These are phyloP conservation scores for Oreochromis mossambicus DNA, from an alignment of 2,797 vertebrate species.

Conservation along the genomic window DNA sequence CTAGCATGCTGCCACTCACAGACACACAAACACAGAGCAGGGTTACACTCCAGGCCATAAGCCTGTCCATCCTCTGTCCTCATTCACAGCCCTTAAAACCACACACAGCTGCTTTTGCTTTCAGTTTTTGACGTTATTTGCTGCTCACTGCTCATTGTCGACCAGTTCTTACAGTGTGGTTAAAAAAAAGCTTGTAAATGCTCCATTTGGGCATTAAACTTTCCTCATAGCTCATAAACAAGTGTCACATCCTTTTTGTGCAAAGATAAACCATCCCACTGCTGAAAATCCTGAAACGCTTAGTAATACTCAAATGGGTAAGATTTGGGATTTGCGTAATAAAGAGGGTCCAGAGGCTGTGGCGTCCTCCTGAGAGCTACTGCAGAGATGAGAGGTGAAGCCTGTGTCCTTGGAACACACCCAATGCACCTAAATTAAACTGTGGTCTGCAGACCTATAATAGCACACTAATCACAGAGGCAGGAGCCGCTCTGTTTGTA, in stretches of 20 bases:
- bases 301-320: not conserved
- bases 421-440: slow-evolving; percentile 59
- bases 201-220: not conserved
- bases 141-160: not conserved
- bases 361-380: not conserved
- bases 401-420: slow-evolving; percentile 50
- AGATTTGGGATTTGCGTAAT: not conserved
- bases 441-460: slow-evolving; percentile 31
- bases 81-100: not conserved
- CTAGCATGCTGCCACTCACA: not conserved
- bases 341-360: not conserved
- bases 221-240: not conserved
- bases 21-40: not conserved
- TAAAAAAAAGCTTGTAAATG: not conserved
- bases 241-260: not conserved
- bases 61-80: not conserved
- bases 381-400: slow-evolving; percentile 7
- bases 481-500: not conserved
- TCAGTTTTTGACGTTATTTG: not conserved
- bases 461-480: slow-evolving; percentile 54
- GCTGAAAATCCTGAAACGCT: not conserved
- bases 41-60: not conserved
- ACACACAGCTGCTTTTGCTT: not conserved
- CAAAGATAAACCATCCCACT: not conserved
- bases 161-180: not conserved